These are phyloP conservation scores for Pollachius pollachius DNA, from an alignment of 2,113 vertebrate species.

Conservation along the genomic window DNA sequence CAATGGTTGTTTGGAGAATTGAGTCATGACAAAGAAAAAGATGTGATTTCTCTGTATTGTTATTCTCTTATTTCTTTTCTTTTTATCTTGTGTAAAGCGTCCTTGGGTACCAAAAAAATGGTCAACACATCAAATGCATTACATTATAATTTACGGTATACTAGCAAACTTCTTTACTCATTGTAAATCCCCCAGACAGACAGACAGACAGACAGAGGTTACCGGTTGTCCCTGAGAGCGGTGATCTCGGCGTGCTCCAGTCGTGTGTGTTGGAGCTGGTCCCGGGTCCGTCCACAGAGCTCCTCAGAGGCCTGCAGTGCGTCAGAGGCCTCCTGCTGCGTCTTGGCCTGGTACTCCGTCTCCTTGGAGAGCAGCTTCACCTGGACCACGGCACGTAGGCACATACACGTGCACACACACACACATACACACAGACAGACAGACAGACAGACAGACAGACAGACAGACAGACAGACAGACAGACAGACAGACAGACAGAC, in stretches of 20 bases:
- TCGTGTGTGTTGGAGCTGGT: conserved; percentile 53
- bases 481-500: too few species aligned
- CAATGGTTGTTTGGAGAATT: too few species aligned
- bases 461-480: not conserved
- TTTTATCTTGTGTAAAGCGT: too few species aligned
- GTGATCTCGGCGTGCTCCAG: conserved; percentile 62
- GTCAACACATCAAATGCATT: too few species aligned
- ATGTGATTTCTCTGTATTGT: too few species aligned
- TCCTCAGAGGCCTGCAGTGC: conserved; percentile 60
- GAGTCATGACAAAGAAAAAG: too few species aligned
- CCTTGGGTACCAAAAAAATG: too few species aligned
- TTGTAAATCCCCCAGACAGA: not conserved
- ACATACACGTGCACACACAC: not conserved
- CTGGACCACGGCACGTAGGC: conserved; percentile 43
- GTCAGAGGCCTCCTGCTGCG: conserved; percentile 48
- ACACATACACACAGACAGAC: not conserved
- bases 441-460: not conserved
- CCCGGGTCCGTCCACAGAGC: conserved; percentile 51
- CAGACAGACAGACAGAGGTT: not conserved
- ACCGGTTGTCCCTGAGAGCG: conserved; percentile 73
- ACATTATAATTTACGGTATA: too few species aligned
- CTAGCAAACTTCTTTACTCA: too few species aligned
- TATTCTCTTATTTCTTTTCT: too few species aligned
- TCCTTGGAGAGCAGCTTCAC: conserved; percentile 74
- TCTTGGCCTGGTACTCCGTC: conserved; percentile 54